These are phyloP conservation scores for Pelagia noctiluca DNA, from an alignment of 30 jellyfish, hydroid and myxozoan species.

Conservation along the genomic window DNA sequence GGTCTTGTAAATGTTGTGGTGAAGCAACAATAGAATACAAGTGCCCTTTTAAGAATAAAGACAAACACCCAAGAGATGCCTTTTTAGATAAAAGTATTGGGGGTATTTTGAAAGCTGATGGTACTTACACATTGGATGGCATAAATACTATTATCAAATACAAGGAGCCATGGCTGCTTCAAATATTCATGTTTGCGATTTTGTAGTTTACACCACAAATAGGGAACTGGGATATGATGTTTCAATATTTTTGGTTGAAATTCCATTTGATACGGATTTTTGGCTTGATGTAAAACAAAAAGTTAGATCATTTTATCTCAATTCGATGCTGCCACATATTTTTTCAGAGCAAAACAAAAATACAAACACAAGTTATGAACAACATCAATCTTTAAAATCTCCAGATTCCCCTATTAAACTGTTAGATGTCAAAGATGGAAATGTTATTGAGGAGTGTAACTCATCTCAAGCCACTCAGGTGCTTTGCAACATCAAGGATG, in stretches of 20 bases:
- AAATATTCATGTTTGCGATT: slow-evolving; percentile 31
- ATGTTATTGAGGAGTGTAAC: slow-evolving; percentile 2
- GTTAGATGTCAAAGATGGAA: slow-evolving; percentile 7
- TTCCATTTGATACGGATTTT: slow-evolving; percentile 22
- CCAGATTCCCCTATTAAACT: slow-evolving; percentile 5
- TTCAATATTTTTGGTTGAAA: slow-evolving; percentile 13
- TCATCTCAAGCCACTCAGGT: slow-evolving; percentile 7
- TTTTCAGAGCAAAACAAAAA: slow-evolving; percentile 10
- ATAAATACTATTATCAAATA: slow-evolving; percentile 59
- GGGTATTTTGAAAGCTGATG: slow-evolving; percentile 11
- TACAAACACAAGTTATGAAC: not conserved
- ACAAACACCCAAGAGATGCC: slow-evolving; percentile 55
- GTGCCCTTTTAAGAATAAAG: slow-evolving; percentile 51
- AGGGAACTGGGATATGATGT: slow-evolving; percentile 51
- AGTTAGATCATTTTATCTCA: slow-evolving; percentile 13
- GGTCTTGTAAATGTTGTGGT: slow-evolving; percentile 54
- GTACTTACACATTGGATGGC: slow-evolving; percentile 36
- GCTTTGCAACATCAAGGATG: slow-evolving; percentile 34
- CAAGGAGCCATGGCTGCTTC: slow-evolving; percentile 65
- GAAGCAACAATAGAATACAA: slow-evolving; percentile 44
- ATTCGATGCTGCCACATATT: slow-evolving; percentile 53
- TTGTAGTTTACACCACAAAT: slow-evolving; percentile 27
- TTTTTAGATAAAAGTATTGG: slow-evolving; percentile 58
- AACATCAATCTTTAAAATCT: not conserved
- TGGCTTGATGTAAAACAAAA: slow-evolving; percentile 26